phyloP scores from a whole-genome alignment of 2,888 invertebrate genomes.

The Eudemis profundana region DNA sequence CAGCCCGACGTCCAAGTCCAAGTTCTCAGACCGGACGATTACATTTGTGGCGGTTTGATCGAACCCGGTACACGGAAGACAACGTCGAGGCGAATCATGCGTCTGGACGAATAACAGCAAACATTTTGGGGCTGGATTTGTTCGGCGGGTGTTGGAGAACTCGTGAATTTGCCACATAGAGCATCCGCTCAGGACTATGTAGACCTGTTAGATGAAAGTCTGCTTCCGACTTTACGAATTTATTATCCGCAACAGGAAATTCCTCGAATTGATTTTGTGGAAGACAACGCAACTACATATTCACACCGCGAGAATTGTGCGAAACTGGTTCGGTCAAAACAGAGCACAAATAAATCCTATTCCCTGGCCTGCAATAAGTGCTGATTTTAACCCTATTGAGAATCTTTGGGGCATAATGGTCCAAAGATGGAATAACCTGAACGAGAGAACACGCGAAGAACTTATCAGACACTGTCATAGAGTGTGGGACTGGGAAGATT shows the following conservation, averaged over 20 bases:
- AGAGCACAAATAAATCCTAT: too few relatives aligned
- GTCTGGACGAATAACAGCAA: conserved; percentile 7
- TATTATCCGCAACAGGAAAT: conserved; percentile 7
- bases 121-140: conserved; percentile 10
- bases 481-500: too few relatives aligned
- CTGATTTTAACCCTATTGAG: conserved; percentile 15
- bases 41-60: conserved; percentile 4
- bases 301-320: conserved; percentile 12
- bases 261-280: not conserved
- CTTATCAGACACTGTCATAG: too few relatives aligned
- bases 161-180: conserved; percentile 1
- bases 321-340: conserved; percentile 3
- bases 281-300: not conserved
- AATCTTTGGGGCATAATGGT: conserved; percentile 16
- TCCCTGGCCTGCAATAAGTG: conserved; percentile 9
- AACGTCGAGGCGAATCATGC: too few relatives aligned
- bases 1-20: too few relatives aligned
- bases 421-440: conserved; percentile 8
- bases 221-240: conserved; percentile 8
- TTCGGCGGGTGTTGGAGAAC: not conserved
- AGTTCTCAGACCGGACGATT: conserved; percentile 4
- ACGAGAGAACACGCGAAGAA: conserved; percentile 5
- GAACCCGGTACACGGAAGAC: too few relatives aligned
- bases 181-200: conserved; percentile 1
- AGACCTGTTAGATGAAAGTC: not conserved